Evolutionary conservation across 2,888 invertebrate species (phyloP).

Genomic region (Sarcophaga carnaria): DNA sequence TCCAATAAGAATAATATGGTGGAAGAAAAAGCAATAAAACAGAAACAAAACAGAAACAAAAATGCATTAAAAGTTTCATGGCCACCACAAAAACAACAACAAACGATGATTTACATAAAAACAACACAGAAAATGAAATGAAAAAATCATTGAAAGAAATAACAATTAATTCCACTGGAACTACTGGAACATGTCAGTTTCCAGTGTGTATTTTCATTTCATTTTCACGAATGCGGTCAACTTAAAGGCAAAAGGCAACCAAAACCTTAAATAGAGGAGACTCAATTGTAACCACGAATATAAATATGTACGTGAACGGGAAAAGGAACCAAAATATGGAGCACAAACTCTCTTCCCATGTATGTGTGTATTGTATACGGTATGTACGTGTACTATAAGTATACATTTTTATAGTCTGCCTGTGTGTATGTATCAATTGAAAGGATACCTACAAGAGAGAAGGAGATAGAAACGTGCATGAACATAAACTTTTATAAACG

Average conservation of each 20-base stretch:
- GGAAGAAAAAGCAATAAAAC: not conserved
- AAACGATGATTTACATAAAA: not conserved
- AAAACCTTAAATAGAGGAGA: no score
- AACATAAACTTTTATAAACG: constrained; percentile 38
- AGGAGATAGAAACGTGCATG: constrained; percentile 8
- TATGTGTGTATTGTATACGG: no score
- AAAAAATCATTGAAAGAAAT: not conserved
- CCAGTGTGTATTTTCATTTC: not conserved
- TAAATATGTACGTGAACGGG: no score
- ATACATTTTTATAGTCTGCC: no score
- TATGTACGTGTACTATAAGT: no score
- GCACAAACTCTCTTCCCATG: no score
- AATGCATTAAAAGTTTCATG: not conserved
- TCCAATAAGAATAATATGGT: constrained; percentile 35
- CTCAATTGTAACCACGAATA: no score
- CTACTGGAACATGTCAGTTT: not conserved
- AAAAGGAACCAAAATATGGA: no score
- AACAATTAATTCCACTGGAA: constrained; percentile 25
- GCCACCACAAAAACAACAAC: not conserved
- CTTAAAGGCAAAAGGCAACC: not conserved
- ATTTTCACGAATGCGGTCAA: constrained; percentile 29
- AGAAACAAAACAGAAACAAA: not conserved
- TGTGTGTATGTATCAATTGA: no score
- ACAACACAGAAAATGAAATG: not conserved
- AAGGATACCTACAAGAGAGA: not conserved